phyloP scores from a whole-genome alignment of 1,140 invertebrate species.

The Acyrthosiphon pisum region DNA sequence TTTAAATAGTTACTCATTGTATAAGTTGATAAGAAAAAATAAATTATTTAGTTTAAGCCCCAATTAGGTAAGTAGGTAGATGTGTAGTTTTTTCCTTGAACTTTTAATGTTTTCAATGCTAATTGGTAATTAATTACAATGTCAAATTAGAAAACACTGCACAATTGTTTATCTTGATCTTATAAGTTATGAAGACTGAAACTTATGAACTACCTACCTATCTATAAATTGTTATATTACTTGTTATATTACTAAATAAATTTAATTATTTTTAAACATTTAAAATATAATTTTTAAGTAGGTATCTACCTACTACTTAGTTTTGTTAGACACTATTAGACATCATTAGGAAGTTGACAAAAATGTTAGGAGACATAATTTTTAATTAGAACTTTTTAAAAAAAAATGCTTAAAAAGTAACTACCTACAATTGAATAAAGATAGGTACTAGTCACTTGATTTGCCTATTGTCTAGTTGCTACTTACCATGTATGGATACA shows the following conservation, averaged over 20 bases:
- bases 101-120: not conserved
- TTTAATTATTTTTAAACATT: not conserved
- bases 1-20: not conserved
- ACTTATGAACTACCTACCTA: not conserved
- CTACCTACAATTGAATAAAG: too few relatives aligned
- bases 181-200: not conserved
- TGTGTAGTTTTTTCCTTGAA: not conserved
- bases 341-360: too few relatives aligned
- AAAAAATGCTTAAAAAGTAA: too few relatives aligned
- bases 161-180: not conserved
- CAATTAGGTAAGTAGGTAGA: not conserved
- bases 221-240: not conserved
- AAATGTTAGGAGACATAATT: too few relatives aligned
- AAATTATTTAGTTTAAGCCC: not conserved
- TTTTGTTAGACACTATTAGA: too few relatives aligned
- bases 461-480: too few relatives aligned
- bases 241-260: not conserved
- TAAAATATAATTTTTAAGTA: not conserved
- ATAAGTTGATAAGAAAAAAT: not conserved
- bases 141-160: not conserved
- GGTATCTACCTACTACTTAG: not conserved
- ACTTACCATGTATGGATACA: too few relatives aligned
- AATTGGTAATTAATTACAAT: not conserved
- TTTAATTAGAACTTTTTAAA: too few relatives aligned
- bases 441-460: too few relatives aligned